Base-by-base conservation (phyloP, 2,888 invertebrate species). In the Trichopoda pennipes region DNA sequence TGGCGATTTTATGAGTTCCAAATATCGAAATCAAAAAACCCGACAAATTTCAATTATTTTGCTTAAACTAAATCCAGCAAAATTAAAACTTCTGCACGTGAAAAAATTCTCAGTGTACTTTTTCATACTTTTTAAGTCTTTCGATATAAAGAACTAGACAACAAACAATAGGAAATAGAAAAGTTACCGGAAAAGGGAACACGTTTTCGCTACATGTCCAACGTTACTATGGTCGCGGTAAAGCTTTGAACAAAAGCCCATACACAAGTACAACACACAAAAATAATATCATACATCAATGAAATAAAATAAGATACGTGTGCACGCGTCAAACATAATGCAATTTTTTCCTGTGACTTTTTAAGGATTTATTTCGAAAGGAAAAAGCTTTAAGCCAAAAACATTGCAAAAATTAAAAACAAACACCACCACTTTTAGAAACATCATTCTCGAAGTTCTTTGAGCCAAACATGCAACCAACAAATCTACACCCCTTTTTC, bases 311-410 rank as follows among this genome's bases (percentile, higher is more conserved):
- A 68, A 61, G 68, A 51, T 56, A 72, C 75, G 66, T 79, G 70
- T 79, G 75, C 82, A 82, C 82, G 82, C 82, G 82, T 82, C 79
- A 75, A 75, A 82, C 79, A 73, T 72, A 76, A 76, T 82, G 82
- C 82, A 82, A 14, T 75, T 63, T 80, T 66, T 69, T 76, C 51
- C 8, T 6, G 2, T n/a, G n/a, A 61, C 53, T 70, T 21, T 66
- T 51, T 21, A 23, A 10, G 49, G n/a, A 64, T 74, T 55, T 38
- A n/a, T 55, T 35, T 55, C 4, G 23, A 23, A 64, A 28, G 7
- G 10, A 58, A 66, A 82, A 82, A 75, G 75, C 79, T 82, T 55
- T 68, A 17, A 56, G 49, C 47, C 28, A 49, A 23, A 9, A 77
- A 38, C 35, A 61, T 9, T 53, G 49, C 66, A 68, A 70, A 64